These are phyloP conservation scores for Phoeniculus purpureus DNA, from an alignment of 2,797 vertebrate species.

Conservation along the genomic window DNA sequence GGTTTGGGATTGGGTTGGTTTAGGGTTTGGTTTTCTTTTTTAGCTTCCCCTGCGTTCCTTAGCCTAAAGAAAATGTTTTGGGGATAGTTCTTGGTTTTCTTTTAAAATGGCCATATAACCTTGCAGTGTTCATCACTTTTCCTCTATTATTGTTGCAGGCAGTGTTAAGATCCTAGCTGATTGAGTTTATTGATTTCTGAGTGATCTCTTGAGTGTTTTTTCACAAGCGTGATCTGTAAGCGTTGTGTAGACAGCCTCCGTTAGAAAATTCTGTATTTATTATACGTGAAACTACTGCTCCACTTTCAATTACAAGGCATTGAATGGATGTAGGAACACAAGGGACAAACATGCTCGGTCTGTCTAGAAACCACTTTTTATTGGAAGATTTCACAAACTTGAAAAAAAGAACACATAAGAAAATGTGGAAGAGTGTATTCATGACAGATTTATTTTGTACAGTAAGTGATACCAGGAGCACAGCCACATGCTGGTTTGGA, in stretches of 20 bases:
- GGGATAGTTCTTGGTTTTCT: not conserved
- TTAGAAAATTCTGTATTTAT: slow-evolving; percentile 31
- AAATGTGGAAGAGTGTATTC: not conserved
- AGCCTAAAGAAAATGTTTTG: not conserved
- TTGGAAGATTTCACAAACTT: not conserved
- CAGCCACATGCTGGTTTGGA: not conserved
- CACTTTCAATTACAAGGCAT: not conserved
- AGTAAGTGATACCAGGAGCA: not conserved
- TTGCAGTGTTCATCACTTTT: not conserved
- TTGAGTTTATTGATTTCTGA: slow-evolving; percentile 64
- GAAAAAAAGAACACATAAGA: not conserved
- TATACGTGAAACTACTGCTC: not conserved
- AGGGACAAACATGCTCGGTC: not conserved
- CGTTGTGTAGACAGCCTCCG: not conserved
- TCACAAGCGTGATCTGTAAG: slow-evolving; percentile 32
- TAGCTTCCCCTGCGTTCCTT: not conserved
- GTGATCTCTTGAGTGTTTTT: slow-evolving; percentile 50
- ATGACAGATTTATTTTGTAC: not conserved
- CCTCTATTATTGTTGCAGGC: not conserved
- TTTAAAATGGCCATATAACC: not conserved
- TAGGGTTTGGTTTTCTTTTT: not conserved
- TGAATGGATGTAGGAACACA: not conserved
- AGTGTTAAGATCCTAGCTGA: slow-evolving; percentile 34
- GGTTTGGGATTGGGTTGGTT: not conserved
- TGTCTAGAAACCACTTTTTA: not conserved